phyloP scores from a whole-genome alignment of 2,888 invertebrate genomes.

The Hipparchia sbordonii region DNA sequence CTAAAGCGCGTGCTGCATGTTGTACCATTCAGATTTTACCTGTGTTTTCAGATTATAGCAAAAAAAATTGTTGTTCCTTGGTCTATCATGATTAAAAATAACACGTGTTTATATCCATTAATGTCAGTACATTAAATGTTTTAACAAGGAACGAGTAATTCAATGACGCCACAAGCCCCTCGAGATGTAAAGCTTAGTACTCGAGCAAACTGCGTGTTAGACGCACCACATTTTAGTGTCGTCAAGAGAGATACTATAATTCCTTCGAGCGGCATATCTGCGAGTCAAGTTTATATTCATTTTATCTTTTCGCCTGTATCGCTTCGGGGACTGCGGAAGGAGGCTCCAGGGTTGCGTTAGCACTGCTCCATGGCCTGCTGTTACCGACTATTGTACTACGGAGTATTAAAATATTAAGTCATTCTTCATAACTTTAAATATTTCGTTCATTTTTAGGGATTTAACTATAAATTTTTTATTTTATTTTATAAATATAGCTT shows the following conservation, averaged over 20 bases:
- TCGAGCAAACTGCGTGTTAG: constrained; percentile 67
- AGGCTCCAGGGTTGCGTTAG: constrained; percentile 80
- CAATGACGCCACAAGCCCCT: constrained; percentile 14
- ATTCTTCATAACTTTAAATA: constrained; percentile 15
- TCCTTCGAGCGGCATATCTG: constrained; percentile 78
- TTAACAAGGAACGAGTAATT: constrained; percentile 15
- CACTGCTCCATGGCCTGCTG: constrained; percentile 61
- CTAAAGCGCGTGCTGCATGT: too few relatives aligned
- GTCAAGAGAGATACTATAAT: constrained; percentile 78
- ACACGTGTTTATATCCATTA: too few relatives aligned
- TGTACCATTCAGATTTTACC: too few relatives aligned
- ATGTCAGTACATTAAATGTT: neutral
- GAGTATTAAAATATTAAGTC: constrained; percentile 76
- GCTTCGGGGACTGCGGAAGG: constrained; percentile 76
- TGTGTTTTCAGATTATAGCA: too few relatives aligned
- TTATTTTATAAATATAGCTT: too few relatives aligned
- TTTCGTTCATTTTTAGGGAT: too few relatives aligned
- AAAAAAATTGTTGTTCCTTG: too few relatives aligned
- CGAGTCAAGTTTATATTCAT: constrained; percentile 82
- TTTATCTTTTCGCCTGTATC: constrained; percentile 82
- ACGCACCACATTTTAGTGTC: constrained; percentile 57
- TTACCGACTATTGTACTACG: constrained; percentile 70
- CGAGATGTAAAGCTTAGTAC: constrained; percentile 18
- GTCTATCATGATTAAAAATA: too few relatives aligned
- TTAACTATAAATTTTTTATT: too few relatives aligned